A percentile compares a stretch with the other conserved stretches of the same genome.
Conservation (phyloP, 2,888 invertebrate genomes). For the Philopedon plagiatum region DNA sequence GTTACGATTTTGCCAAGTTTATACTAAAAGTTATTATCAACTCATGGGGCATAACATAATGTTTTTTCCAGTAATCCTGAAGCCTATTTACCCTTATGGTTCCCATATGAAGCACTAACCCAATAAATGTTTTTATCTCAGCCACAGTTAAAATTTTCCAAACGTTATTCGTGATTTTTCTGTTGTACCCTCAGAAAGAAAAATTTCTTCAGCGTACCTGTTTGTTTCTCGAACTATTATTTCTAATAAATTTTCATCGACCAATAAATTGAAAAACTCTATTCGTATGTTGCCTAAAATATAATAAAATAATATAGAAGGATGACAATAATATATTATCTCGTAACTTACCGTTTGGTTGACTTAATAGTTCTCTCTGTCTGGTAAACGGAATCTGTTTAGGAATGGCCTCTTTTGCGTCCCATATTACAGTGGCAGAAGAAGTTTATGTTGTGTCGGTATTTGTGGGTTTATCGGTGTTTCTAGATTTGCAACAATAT, state of each 20-base stretch:
- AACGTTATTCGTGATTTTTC: background rate
- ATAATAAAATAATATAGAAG: background rate
- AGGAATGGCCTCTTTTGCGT: background rate
- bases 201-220: background rate
- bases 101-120: constrained; percentile 36
- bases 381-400: background rate
- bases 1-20: too few species aligned
- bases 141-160: background rate
- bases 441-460: constrained; percentile 1
- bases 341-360: background rate
- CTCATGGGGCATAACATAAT: too few species aligned
- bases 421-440: constrained; percentile 5
- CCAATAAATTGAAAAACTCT: background rate
- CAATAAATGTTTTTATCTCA: constrained; percentile 15
- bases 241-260: background rate
- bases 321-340: background rate
- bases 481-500: background rate
- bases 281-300: background rate
- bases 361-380: constrained; percentile 7
- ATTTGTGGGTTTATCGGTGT: constrained; percentile 15
- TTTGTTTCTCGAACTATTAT: constrained; percentile 10
- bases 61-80: constrained; percentile 46
- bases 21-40: too few species aligned
- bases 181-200: background rate
- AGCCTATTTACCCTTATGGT: constrained; percentile 21